A percentile compares a stretch with the other conserved stretches of the same genome.
Conservation (phyloP, 2,113 vertebrate species). For the Casuarius casuarius region DNA sequence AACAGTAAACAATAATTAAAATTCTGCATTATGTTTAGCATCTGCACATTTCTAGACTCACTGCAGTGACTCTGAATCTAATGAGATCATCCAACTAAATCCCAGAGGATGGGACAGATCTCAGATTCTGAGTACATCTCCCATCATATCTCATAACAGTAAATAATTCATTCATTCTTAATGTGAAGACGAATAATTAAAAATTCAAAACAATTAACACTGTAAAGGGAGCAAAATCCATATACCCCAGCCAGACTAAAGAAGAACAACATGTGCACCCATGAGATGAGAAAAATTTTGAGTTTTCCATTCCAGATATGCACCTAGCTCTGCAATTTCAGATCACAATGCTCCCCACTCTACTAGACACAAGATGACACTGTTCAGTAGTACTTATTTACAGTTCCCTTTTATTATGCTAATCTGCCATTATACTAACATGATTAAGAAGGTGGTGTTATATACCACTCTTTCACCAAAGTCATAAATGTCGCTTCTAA, state of each 20-base stretch:
- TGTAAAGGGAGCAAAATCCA: not conserved
- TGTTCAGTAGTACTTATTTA: not conserved
- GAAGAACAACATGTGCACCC: not conserved
- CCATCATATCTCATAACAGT: not conserved
- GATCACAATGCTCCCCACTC: not conserved
- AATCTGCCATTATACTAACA: not conserved
- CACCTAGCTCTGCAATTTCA: not conserved
- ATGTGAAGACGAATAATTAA: not conserved
- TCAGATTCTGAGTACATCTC: not conserved
- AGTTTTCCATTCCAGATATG: not conserved
- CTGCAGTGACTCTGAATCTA: conserved; percentile 1
- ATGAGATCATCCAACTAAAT: not conserved
- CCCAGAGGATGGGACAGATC: not conserved
- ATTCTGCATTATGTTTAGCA: conserved; percentile 29
- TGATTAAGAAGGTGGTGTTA: not conserved
- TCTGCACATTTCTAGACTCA: conserved; percentile 37
- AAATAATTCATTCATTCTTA: not conserved
- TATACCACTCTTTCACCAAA: not conserved
- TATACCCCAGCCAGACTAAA: not conserved
- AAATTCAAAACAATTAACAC: not conserved
- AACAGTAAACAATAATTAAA: conserved; percentile 64
- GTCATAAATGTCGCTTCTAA: not conserved
- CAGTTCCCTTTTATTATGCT: not conserved
- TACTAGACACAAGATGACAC: not conserved
- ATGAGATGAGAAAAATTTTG: not conserved